Base-by-base conservation (phyloP, 2,888 invertebrate genomes). In the Lepidonotus clava region DNA sequence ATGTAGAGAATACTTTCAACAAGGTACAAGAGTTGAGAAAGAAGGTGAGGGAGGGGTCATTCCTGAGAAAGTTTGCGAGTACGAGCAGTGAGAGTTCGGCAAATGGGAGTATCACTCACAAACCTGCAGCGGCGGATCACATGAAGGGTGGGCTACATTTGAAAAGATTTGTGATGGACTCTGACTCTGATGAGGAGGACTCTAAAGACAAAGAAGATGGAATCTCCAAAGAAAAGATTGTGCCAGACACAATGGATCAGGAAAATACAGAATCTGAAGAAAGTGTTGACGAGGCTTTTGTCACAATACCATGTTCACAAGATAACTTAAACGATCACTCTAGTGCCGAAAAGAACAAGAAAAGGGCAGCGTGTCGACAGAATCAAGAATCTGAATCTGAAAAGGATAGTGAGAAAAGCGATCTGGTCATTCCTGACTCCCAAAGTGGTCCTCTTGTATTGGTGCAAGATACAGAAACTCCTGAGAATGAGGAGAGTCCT, bases 231-330 rank as follows among this genome's bases (percentile, higher is more conserved):
- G n/a, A 46, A 14, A 2, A 46, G 14, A 51, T 80, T 5, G 51
- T 80, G 32, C 80, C 80, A n/a, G 41, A 51, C n/a, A 28, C 46
- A n/a, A 41, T 8, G 34, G 28, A 40, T 24, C 46, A 32, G 28
- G 4, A 11, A 71, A n/a, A 56, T n/a, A 34, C 14, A 2, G 21
- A 71, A 34, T 46, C 80, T 24, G 80, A 80, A 18, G 80, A 51
- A 5, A 80, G 80, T 18, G 34, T 46, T 46, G 46, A 80, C n/a
- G 80, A 80, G 28, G 80, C 80, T 0, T 80, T 46, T 32, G 80
- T 80, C 5, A 80, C 80, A 32, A 80, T 80, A 28, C 80, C 80
- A 1, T 80, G 80, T 21, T 80, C 80, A 80, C 46, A 80, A 6
- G 46, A 80, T 80, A 24, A 11, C 41, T 32, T 24, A 4, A 14